Base-by-base conservation (phyloP, 2,888 invertebrate genomes). In the Ophraella communa region DNA sequence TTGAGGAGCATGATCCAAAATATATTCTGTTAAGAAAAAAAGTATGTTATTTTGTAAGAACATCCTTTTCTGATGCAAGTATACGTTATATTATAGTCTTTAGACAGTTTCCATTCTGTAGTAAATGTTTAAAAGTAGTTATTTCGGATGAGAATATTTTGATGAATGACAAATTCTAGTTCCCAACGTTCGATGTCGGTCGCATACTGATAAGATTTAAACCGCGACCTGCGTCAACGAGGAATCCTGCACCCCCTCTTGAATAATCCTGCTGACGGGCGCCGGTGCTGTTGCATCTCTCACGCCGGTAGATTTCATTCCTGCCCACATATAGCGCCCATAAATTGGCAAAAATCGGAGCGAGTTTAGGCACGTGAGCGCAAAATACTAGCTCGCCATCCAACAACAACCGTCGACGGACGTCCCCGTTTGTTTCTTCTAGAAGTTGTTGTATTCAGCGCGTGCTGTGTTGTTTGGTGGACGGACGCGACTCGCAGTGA, bases 301-400 rank as follows among this genome's bases (percentile, higher is more conserved):
- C 59, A 39, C 54, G 53, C 24, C 20, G 17, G 49, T 51, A 54
- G 58, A 64, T 64, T 21, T 58, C 45, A 27, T n/a, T 42, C 44
- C 47, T 51, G 54, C 57, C 52, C 58, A 63, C 63, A 45, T 53
- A 53, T 45, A 30, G 53, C 53, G 59, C 64, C 18, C 53, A 39
- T 59, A 57, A 58, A 64, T 64, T 64, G 47, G 64, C 64, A 42
- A 59, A 64, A 64, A 54, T 52, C 44, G 24, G 62, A 39, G 63
- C 57, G 53, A 47, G 49, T 27, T 39, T 52, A 27, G 30, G 64
- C 64, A 64, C 64, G 64, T 64, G 64, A 64, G 39, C 42, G 55
- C 42, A 20, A 55, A 55, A 55, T 44, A 23, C 42, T 44, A 42
- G 44, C 42, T 44, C 27, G 27, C 17, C 49, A 51, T 23, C 23